Evolutionary conservation across 2,888 invertebrate genomes (phyloP).

Genomic region (Choreutis nemorana): DNA sequence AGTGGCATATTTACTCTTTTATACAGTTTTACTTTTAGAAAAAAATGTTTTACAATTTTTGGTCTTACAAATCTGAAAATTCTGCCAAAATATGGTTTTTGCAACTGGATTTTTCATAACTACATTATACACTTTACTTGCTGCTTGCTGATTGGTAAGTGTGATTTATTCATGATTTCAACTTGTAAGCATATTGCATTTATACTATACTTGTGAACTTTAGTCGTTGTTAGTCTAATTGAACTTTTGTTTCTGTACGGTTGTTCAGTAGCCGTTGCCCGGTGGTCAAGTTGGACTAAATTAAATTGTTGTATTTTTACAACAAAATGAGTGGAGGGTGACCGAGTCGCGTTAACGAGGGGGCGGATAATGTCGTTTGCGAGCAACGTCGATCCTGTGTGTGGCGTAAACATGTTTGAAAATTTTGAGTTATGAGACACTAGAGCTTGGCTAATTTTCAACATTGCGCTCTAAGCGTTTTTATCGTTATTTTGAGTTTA

Average conservation of each 20-base stretch:
- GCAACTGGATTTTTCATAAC: too few relatives aligned
- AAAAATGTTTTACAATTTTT: conserved; percentile 36
- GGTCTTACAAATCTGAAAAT: too few relatives aligned
- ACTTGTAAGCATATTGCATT: too few relatives aligned
- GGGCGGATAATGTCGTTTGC: conserved; percentile 39
- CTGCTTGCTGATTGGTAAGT: too few relatives aligned
- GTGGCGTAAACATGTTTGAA: conserved; percentile 20
- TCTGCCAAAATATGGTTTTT: too few relatives aligned
- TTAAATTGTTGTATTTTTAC: conserved; percentile 62
- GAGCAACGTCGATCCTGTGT: conserved; percentile 16
- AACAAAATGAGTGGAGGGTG: conserved; percentile 41
- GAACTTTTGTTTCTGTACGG: too few relatives aligned
- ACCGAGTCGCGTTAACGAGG: conserved; percentile 36
- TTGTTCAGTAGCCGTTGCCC: conserved; percentile 35
- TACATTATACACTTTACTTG: too few relatives aligned
- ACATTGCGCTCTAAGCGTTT: conserved; percentile 4
- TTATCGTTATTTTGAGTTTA: too few relatives aligned
- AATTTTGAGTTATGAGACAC: conserved; percentile 19
- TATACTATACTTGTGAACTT: too few relatives aligned
- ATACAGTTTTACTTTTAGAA: conserved; percentile 29
- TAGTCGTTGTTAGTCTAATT: too few relatives aligned
- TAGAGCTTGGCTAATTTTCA: conserved; percentile 11
- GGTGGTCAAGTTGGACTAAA: conserved; percentile 56
- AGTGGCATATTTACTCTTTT: conserved; percentile 35
- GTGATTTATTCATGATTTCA: too few relatives aligned